These are phyloP conservation scores for Isurus oxyrinchus DNA, from an alignment of 2,113 vertebrate species.

Conservation along the genomic window DNA sequence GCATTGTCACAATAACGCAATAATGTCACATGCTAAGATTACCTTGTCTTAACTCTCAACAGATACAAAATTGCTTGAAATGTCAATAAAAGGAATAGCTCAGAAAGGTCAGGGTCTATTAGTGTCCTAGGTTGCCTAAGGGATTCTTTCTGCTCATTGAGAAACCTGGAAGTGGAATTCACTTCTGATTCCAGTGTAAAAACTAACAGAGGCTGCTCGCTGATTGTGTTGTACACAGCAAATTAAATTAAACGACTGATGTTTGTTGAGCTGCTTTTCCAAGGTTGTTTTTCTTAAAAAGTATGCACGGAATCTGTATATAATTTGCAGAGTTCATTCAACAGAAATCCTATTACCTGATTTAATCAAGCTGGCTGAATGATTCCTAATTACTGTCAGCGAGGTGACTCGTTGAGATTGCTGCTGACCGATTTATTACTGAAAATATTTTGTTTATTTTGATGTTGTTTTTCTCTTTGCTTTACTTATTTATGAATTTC, in stretches of 20 bases:
- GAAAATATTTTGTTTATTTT: background rate
- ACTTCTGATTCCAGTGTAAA: background rate
- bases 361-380: background rate
- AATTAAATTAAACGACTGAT: background rate
- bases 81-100: slow-evolving; percentile 11
- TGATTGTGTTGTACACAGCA: background rate
- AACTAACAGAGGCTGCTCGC: background rate
- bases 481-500: background rate
- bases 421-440: background rate
- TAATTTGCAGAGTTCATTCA: background rate
- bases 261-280: background rate
- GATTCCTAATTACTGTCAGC: background rate
- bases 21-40: background rate
- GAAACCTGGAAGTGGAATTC: background rate
- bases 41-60: slow-evolving; percentile 10
- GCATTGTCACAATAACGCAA: slow-evolving; percentile 7
- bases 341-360: too few species aligned
- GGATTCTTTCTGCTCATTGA: background rate
- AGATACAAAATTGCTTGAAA: slow-evolving; percentile 21
- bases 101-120: slow-evolving; percentile 30
- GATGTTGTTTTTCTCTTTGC: background rate
- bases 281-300: background rate
- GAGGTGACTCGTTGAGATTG: background rate
- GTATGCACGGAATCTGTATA: background rate
- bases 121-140: background rate